These are phyloP conservation scores for Parauchenoglanis ngamensis DNA, from an alignment of 2,797 vertebrate species.

Conservation along the genomic window DNA sequence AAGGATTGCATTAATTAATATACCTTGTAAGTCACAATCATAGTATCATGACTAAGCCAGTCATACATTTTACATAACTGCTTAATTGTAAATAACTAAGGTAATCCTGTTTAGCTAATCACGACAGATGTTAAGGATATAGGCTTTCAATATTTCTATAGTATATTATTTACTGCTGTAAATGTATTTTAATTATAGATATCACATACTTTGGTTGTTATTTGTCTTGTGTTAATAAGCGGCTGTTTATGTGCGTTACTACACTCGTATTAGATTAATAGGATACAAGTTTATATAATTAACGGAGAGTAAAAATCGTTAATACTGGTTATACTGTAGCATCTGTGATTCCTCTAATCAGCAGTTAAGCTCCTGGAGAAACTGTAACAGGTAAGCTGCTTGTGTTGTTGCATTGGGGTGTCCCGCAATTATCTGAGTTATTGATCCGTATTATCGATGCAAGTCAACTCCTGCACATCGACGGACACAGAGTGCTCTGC, in stretches of 20 bases:
- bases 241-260: not conserved
- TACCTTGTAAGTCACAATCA: not conserved
- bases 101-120: not conserved
- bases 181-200: not conserved
- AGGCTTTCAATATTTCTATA: not conserved
- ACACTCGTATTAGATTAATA: not conserved
- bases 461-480: constrained; percentile 6
- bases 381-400: not conserved
- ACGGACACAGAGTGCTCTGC: constrained; percentile 7
- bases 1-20: not conserved
- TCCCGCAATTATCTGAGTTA: constrained; percentile 20
- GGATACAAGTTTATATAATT: not conserved
- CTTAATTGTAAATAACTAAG: not conserved
- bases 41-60: not conserved
- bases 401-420: constrained; percentile 6
- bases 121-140: not conserved
- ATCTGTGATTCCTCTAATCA: not conserved
- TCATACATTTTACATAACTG: not conserved
- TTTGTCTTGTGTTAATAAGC: not conserved
- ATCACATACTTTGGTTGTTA: not conserved
- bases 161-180: not conserved
- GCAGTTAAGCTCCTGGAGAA: not conserved
- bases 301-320: not conserved
- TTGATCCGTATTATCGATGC: constrained; percentile 27
- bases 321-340: not conserved